Percentiles rank a stretch among this genome's conserved stretches.
Evolutionary conservation across 2,888 invertebrate species (phyloP).

Genomic region (Phyllotreta cruciferae): DNA sequence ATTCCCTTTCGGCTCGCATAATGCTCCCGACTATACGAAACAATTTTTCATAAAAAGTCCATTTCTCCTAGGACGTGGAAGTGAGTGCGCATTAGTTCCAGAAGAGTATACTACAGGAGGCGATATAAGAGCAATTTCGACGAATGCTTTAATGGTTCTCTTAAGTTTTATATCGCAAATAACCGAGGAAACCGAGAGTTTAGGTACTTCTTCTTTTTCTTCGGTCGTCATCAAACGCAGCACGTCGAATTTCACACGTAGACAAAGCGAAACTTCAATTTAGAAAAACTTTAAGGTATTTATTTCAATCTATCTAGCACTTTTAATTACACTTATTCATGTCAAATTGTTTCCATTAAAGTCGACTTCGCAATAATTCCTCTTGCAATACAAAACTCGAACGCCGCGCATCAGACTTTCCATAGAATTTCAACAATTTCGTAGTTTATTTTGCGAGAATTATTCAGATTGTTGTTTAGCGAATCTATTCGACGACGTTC

Average conservation of each 20-base stretch:
- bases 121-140: slow-evolving; percentile 31
- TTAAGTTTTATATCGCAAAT: slow-evolving; percentile 33
- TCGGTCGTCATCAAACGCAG: slow-evolving; percentile 21
- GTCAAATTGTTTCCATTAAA: too few species aligned
- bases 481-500: slow-evolving; percentile 31
- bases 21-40: slow-evolving; percentile 30
- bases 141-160: slow-evolving; percentile 31
- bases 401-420: background rate
- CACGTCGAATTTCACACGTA: background rate
- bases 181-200: slow-evolving; percentile 25
- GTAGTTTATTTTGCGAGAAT: slow-evolving; percentile 23
- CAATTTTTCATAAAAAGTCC: slow-evolving; percentile 34
- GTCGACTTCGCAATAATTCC: too few species aligned
- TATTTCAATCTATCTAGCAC: too few species aligned
- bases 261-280: too few species aligned
- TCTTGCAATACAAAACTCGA: too few species aligned
- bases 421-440: slow-evolving; percentile 19
- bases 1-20: slow-evolving; percentile 24
- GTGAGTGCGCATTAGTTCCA: slow-evolving; percentile 35
- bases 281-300: too few species aligned
- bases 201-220: slow-evolving; percentile 1
- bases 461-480: slow-evolving; percentile 29
- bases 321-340: too few species aligned
- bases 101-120: slow-evolving; percentile 31
- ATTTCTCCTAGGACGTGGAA: slow-evolving; percentile 29